Evolutionary conservation across 2,797 vertebrate genomes (phyloP), one percentile per base, ranked within the genome.

Genomic region (Hippoglossus hippoglossus): DNA sequence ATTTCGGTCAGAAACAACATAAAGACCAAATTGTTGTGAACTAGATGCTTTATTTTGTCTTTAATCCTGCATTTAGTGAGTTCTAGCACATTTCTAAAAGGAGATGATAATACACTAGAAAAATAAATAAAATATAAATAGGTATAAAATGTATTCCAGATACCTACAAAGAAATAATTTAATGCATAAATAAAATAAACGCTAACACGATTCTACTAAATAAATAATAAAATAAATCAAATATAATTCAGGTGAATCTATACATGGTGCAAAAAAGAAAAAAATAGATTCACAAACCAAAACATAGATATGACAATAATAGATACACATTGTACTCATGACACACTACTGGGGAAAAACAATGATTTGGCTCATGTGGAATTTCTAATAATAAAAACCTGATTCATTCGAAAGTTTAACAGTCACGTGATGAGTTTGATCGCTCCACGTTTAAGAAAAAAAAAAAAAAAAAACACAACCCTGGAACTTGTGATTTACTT

Each of bases 31-130:
- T 22, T 67, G 3, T 54, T 77, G 46, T 25, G 19, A 82, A 22
- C 68, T 74, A 52, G 15, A 79, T 60, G 31, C 81, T 94, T 94
- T 95, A 94, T 93, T 95, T 90, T 64, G 64, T 81, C 19, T 80
- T 60, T 51, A 62, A 68, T 84, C 78, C 71, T 75, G 65, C 58
- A 79, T 73, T 77, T 67, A 82, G 81, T 69, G 66, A 36, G 52
- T 71, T 81, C 55, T 56, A 64, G 44, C 68, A 90, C 82, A 89
- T 77, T 82, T 82, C 54, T 79, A 69, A 72, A 36, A 5, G 21
- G 34, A 60, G 24, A 73, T 16, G 24, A 73, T 16, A 68, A 75
- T 19, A 19, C 22, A 36, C 75, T 63, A 81, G 51, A 79, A 82
- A 73, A 81, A 81, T 84, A 78, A 84, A 84, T 83, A 74, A 63